Evolutionary conservation across 2,113 vertebrate species (phyloP).

Genomic region (Hiodon tergisus): DNA sequence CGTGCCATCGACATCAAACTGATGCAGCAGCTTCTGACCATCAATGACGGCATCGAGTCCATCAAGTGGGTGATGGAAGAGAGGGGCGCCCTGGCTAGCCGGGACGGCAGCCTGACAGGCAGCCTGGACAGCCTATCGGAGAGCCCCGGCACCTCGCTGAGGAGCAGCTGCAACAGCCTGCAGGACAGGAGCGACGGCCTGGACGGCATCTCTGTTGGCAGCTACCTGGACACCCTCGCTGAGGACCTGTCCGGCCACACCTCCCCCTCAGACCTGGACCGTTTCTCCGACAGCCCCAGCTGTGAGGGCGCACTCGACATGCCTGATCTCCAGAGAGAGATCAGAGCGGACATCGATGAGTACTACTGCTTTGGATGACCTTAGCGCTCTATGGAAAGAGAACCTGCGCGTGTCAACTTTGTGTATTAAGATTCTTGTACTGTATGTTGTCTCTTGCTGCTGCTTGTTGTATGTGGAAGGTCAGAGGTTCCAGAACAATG

Average conservation of each 20-base stretch:
- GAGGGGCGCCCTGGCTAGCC: conserved; percentile 74
- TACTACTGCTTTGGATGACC: conserved; percentile 89
- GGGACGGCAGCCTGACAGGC: conserved; percentile 82
- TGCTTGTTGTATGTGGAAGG: neutral
- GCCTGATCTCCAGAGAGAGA: conserved; percentile 62
- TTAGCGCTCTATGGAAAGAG: neutral
- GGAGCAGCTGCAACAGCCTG: conserved; percentile 78
- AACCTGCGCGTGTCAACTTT: neutral
- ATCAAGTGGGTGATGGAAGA: conserved; percentile 94
- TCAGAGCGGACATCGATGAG: conserved; percentile 78
- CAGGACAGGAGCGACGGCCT: conserved; percentile 78
- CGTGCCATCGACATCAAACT: conserved; percentile 85
- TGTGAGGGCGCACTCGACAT: conserved; percentile 60
- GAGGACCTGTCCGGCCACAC: conserved; percentile 77
- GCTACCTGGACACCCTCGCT: conserved; percentile 89
- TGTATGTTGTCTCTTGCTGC: neutral
- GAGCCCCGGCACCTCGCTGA: conserved; percentile 78
- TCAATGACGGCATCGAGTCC: conserved; percentile 94
- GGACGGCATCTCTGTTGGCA: conserved; percentile 86
- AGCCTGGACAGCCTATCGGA: conserved; percentile 88
- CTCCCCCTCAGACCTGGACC: conserved; percentile 75
- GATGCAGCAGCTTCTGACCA: conserved; percentile 89
- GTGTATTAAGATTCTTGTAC: no score
- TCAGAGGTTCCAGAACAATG: no score
- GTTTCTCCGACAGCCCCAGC: conserved; percentile 69